Evolutionary conservation across 2,113 vertebrate species (phyloP).

Genomic region (Manacus vitellinus): DNA sequence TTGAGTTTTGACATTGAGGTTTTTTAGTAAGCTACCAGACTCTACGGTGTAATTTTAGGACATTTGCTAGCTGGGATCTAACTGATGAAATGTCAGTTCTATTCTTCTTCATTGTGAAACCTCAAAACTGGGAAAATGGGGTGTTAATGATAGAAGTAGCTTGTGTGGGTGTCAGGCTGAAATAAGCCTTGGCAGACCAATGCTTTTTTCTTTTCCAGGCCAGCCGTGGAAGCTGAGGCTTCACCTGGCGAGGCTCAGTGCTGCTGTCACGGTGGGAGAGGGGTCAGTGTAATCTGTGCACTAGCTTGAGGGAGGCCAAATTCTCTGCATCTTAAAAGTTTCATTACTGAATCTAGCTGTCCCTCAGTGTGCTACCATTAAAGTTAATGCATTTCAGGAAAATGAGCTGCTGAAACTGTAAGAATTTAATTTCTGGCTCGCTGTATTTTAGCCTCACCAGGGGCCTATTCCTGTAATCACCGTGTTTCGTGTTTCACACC

Average conservation of each 20-base stretch:
- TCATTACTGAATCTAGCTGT: neutral
- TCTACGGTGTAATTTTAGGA: neutral
- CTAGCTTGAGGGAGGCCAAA: neutral
- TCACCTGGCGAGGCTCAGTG: neutral
- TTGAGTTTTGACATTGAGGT: conserved; percentile 55
- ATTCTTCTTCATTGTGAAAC: neutral
- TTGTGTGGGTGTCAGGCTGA: neutral
- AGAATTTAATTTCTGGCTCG: neutral
- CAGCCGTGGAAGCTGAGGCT: neutral
- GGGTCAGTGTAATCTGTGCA: neutral
- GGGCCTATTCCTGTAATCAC: neutral
- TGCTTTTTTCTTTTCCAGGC: neutral
- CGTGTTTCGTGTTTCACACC: neutral
- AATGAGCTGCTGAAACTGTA: neutral
- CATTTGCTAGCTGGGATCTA: neutral
- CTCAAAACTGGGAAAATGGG: neutral
- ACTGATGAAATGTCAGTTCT: neutral
- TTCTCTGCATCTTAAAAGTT: neutral
- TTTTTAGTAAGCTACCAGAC: conserved; percentile 19
- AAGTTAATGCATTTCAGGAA: neutral
- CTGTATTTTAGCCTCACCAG: neutral
- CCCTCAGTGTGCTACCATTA: neutral
- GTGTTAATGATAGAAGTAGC: neutral
- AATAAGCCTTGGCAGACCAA: neutral
- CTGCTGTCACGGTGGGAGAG: neutral